Base-by-base conservation (phyloP, 2,797 vertebrate species). In the Gastrophryne carolinensis region DNA sequence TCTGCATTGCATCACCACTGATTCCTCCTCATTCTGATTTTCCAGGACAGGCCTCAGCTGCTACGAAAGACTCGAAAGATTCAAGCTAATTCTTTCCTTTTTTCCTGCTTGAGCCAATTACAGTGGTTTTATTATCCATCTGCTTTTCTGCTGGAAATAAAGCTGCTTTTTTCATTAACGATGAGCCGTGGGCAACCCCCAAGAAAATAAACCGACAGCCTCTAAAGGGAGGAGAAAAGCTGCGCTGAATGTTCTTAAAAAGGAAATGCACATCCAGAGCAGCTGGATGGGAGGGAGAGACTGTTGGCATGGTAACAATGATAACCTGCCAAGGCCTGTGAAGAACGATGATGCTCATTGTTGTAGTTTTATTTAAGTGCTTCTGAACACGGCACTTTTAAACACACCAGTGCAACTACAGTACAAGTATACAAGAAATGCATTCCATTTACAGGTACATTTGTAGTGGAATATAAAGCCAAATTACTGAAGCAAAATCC, bases 161-260 rank as follows among this genome's bases (percentile, higher is more conserved):
- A 77, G 29, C 50, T 26, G 27, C 60, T 60, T 71, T 67, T 61
- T 65, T 44, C 19, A 57, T 30, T 24, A n/a, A n/a, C n/a, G 75
- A 65, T 52, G 60, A 65, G 52, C 61, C 65, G 29, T 17, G 54
- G 1, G 13, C 58, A 50, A 30, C 60, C 37, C 39, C 44, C 30
- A 37, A 69, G 60, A 64, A 65, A 63, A 65, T 47, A 50, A 41
- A 71, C 41, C 39, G 60, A 65, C 68, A 65, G 73, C 65, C 58
- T 52, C 65, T n/a, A 13, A 17, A 78, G 75, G 61, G 75, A 72
- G 74, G 75, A 44, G 73, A 41, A 29, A 72, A 79, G 67, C 67
- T 72, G 73, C 61, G 78, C 75, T 62, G 67, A 47, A 60, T 72
- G 72, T 60, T 62, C 53, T 73, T n/a, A 37, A 57, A 19, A 10